phyloP scores from a whole-genome alignment of 2,797 vertebrate genomes.

The Anguilla obscura region DNA sequence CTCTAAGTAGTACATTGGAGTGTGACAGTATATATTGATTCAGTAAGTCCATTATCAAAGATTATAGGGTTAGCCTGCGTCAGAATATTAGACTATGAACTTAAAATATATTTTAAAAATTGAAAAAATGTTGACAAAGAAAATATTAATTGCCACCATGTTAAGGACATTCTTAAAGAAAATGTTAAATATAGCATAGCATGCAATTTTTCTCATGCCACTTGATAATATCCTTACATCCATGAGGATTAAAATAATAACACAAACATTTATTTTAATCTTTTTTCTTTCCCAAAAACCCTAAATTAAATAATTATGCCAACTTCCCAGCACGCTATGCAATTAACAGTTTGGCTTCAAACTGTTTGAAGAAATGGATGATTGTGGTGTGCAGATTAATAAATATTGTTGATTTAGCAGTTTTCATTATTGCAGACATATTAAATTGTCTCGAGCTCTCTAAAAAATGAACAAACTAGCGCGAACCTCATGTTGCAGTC shows the following conservation, averaged over 20 bases:
- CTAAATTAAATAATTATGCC: neutral
- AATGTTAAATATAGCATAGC: neutral
- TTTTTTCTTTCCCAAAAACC: neutral
- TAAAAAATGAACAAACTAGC: slow-evolving; percentile 1
- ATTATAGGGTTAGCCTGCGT: slow-evolving; percentile 53
- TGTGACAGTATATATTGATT: slow-evolving; percentile 39
- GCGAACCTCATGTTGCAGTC: slow-evolving; percentile 14
- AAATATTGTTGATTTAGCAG: neutral
- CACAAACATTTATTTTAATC: neutral
- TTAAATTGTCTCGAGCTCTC: neutral
- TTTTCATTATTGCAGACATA: neutral
- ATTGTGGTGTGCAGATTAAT: neutral
- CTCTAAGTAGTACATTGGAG: slow-evolving; percentile 44
- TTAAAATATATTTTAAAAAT: slow-evolving; percentile 32
- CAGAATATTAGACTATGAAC: slow-evolving; percentile 40
- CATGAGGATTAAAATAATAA: neutral
- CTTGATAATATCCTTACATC: neutral
- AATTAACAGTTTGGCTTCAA: neutral
- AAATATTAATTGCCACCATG: neutral
- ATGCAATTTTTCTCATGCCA: neutral
- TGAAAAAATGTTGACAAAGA: slow-evolving; percentile 25
- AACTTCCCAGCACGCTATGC: neutral
- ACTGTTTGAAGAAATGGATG: neutral
- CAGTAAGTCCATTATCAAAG: slow-evolving; percentile 48
- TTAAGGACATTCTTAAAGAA: slow-evolving; percentile 7